These are phyloP conservation scores for Ectemnius cavifrons DNA, from an alignment of 2,888 invertebrate genomes.

Conservation along the genomic window DNA sequence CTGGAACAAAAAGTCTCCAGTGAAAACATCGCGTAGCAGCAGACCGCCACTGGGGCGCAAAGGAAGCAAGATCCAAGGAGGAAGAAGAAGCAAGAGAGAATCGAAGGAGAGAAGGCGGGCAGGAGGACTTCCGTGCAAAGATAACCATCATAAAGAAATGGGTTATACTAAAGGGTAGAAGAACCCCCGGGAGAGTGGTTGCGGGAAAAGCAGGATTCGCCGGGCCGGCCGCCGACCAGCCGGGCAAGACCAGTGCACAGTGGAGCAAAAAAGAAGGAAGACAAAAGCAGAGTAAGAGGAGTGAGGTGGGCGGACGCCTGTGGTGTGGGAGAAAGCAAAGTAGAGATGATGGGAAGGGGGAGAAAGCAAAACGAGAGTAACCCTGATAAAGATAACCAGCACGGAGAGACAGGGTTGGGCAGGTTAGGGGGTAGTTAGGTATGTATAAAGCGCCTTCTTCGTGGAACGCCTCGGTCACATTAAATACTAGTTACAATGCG, in stretches of 20 bases:
- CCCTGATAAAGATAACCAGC: conserved; percentile 38
- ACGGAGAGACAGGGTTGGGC: conserved; percentile 18
- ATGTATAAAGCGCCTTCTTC: conserved; percentile 48
- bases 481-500: conserved; percentile 37
- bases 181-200: neutral
- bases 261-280: neutral
- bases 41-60: neutral
- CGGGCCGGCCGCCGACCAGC: conserved; percentile 1
- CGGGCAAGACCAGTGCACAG: conserved; percentile 14
- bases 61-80: neutral
- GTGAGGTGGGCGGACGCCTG: neutral
- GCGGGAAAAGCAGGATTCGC: neutral
- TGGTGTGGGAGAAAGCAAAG: conserved; percentile 5
- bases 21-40: conserved; percentile 10
- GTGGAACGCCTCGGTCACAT: conserved; percentile 38
- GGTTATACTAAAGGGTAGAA: conserved; percentile 1
- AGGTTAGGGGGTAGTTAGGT: conserved; percentile 46
- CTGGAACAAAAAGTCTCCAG: conserved; percentile 9
- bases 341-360: neutral
- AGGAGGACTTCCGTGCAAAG: conserved; percentile 13
- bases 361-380: neutral
- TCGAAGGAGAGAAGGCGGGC: conserved; percentile 17
- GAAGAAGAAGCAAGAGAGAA: neutral
- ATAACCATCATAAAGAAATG: conserved; percentile 21
- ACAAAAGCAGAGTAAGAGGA: no score